phyloP scores from a whole-genome alignment of 2,888 invertebrate genomes.

The Drosophila anomelani region DNA sequence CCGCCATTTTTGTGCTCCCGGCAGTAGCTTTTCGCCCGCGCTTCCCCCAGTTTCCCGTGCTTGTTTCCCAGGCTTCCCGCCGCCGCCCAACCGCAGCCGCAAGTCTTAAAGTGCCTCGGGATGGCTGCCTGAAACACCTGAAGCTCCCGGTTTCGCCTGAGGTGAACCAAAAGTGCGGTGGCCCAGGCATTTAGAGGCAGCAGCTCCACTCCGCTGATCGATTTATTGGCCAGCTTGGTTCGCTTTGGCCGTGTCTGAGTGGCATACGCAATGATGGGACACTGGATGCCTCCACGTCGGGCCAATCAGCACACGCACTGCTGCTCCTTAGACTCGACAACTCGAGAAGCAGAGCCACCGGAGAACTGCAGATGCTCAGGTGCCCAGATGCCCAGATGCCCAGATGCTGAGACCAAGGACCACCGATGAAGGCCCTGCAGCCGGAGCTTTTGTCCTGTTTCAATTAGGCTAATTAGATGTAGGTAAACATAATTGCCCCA shows the following conservation, averaged over 20 bases:
- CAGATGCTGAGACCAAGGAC: neutral
- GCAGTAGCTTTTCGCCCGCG: constrained; percentile 11
- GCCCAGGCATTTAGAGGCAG: constrained; percentile 27
- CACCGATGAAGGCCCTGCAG: constrained; percentile 32
- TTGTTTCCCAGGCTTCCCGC: constrained; percentile 8
- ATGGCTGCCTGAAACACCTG: constrained; percentile 32
- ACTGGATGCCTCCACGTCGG: constrained; percentile 6
- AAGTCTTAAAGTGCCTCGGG: constrained; percentile 37
- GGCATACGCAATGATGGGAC: constrained; percentile 45
- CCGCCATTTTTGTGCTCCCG: constrained; percentile 39
- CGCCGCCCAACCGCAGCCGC: constrained; percentile 42
- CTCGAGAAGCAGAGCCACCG: neutral
- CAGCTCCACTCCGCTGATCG: constrained; percentile 23
- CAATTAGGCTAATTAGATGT: constrained; percentile 78
- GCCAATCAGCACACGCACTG: constrained; percentile 26
- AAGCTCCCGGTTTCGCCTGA: constrained; percentile 22
- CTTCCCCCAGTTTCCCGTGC: neutral
- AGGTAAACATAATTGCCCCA: constrained; percentile 76
- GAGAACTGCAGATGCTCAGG: neutral
- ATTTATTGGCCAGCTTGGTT: constrained; percentile 38
- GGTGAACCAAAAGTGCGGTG: constrained; percentile 32
- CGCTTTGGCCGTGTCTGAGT: constrained; percentile 22
- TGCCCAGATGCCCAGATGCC: neutral
- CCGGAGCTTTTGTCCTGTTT: constrained; percentile 66
- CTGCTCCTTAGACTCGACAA: constrained; percentile 10